Evolutionary conservation across 2,888 invertebrate species (phyloP).

Genomic region (Brenthis hecate): DNA sequence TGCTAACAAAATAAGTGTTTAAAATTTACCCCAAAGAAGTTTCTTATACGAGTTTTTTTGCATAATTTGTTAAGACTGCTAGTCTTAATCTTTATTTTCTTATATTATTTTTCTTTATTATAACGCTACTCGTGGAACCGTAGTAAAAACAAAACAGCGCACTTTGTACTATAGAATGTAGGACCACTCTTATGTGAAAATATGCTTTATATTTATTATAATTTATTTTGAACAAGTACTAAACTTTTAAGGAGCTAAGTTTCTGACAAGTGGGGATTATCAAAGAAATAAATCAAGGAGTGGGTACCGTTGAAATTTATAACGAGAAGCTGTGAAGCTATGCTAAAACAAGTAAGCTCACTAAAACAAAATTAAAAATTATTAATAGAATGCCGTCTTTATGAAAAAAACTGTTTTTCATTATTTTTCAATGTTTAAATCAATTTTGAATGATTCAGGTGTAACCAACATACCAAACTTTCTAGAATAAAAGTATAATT

Average conservation of each 20-base stretch:
- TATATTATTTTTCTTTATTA: background rate
- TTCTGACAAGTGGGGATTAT: background rate
- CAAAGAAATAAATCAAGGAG: background rate
- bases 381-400: too few species aligned
- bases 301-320: background rate
- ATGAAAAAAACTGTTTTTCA: too few species aligned
- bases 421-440: too few species aligned
- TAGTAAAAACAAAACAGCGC: too few species aligned
- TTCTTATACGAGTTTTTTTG: background rate
- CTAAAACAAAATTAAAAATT: background rate
- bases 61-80: conserved; percentile 4
- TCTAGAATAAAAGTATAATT: too few species aligned
- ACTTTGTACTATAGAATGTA: too few species aligned
- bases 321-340: background rate
- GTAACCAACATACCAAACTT: too few species aligned
- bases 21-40: background rate
- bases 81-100: background rate
- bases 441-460: too few species aligned
- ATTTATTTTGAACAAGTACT: background rate
- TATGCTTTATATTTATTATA: too few species aligned
- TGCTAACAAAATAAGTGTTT: conserved; percentile 6
- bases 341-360: too few species aligned
- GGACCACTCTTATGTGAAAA: too few species aligned
- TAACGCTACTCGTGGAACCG: too few species aligned
- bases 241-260: background rate